phyloP scores from a whole-genome alignment of 2,113 vertebrate species.

The Chroicocephalus ridibundus region DNA sequence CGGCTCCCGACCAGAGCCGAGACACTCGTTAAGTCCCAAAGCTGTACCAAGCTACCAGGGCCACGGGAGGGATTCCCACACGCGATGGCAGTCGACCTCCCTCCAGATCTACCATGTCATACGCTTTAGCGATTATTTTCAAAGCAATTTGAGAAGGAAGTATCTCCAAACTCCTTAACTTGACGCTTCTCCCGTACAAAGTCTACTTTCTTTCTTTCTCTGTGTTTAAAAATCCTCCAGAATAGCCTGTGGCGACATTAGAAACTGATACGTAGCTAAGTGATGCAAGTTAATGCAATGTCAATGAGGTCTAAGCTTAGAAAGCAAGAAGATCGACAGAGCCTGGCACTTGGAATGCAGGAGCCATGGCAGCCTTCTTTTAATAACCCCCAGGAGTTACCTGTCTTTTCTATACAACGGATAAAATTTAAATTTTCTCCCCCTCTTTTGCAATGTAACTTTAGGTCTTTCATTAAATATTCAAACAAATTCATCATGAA shows the following conservation, averaged over 20 bases:
- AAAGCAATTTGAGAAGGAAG: not conserved
- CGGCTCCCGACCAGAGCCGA: fast-evolving
- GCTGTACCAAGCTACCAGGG: not conserved
- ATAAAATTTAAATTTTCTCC: not conserved
- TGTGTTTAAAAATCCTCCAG: not conserved
- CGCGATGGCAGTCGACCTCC: fast-evolving
- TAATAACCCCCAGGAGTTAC: not conserved
- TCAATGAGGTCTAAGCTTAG: not conserved
- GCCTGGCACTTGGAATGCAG: not conserved
- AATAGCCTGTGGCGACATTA: not conserved
- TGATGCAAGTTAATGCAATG: not conserved
- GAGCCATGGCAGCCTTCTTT: not conserved
- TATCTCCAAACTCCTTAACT: not conserved
- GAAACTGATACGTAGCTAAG: not conserved
- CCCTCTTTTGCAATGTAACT: not conserved
- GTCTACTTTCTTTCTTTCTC: not conserved
- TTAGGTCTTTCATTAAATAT: not conserved
- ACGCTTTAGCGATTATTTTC: not conserved
- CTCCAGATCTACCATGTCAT: not conserved
- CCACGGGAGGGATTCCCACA: not conserved
- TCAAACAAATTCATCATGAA: not conserved
- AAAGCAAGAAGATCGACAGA: not conserved
- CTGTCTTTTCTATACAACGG: not conserved
- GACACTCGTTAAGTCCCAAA: not conserved
- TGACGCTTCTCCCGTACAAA: not conserved